Evolutionary conservation across 2,888 invertebrate genomes (phyloP).

Genomic region (Blera fallax): DNA sequence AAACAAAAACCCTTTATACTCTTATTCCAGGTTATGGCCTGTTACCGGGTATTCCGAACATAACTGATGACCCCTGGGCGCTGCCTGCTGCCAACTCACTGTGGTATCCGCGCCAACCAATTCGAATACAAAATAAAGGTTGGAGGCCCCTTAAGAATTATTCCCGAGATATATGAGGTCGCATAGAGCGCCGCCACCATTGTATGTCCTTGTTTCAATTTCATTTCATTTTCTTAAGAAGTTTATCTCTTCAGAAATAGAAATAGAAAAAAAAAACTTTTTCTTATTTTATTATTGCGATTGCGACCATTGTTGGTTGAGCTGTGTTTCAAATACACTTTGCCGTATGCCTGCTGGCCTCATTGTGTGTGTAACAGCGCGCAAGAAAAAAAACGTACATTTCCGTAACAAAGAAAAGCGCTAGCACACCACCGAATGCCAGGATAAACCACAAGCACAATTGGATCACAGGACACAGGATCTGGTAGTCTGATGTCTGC

Average conservation of each 20-base stretch:
- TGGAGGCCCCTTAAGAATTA: slow-evolving; percentile 44
- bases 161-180: slow-evolving; percentile 51
- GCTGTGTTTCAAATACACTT: neutral
- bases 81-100: neutral
- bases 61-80: slow-evolving; percentile 49
- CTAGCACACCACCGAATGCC: neutral
- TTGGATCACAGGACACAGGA: slow-evolving; percentile 62
- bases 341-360: neutral
- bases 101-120: slow-evolving; percentile 34
- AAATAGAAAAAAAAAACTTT: slow-evolving; percentile 15
- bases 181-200: slow-evolving; percentile 36
- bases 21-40: slow-evolving; percentile 49
- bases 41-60: slow-evolving; percentile 52
- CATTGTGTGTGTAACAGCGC: neutral
- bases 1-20: slow-evolving; percentile 40
- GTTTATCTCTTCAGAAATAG: slow-evolving; percentile 53
- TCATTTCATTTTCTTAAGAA: slow-evolving; percentile 64
- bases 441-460: slow-evolving; percentile 58
- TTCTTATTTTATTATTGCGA: slow-evolving; percentile 47
- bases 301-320: slow-evolving; percentile 2
- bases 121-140: slow-evolving; percentile 25
- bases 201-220: slow-evolving; percentile 69
- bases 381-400: neutral
- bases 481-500: slow-evolving; percentile 65
- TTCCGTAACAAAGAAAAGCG: neutral